A percentile compares a stretch with the other conserved stretches of the same genome.
phyloP scores from a whole-genome alignment of 35 echinoderm and acorn worm genomes.

The Holothuria glaberrima region DNA sequence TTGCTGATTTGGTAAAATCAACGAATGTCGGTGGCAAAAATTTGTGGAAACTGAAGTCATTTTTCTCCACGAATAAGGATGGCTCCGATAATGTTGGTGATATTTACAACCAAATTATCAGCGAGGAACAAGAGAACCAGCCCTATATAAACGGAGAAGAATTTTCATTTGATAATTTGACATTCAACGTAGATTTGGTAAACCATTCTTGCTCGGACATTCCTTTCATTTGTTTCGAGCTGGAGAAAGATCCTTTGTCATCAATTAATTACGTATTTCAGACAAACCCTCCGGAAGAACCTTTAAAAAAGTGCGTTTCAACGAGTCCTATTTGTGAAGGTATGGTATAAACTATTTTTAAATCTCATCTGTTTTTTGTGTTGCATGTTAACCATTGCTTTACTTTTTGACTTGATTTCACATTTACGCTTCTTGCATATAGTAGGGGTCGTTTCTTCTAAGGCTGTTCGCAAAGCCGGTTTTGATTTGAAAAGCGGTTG shows the following conservation, averaged over 20 bases:
- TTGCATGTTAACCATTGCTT: too few relatives aligned
- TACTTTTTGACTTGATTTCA: too few relatives aligned
- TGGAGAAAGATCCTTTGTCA: constrained; percentile 36
- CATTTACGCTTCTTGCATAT: too few relatives aligned
- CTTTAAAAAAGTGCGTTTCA: background rate
- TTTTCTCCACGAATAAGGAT: constrained; percentile 13
- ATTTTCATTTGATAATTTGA: constrained; percentile 6
- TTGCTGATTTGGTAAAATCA: constrained; percentile 26
- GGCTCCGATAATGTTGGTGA: constrained; percentile 10
- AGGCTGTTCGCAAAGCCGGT: too few relatives aligned
- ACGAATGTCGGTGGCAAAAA: constrained; percentile 37
- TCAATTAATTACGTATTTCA: constrained; percentile 20
- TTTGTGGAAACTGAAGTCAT: constrained; percentile 36
- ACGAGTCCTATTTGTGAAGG: constrained; percentile 21
- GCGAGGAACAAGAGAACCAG: constrained; percentile 16
- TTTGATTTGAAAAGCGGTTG: too few relatives aligned
- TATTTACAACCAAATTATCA: constrained; percentile 4
- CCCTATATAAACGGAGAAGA: constrained; percentile 11
- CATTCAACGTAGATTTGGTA: background rate
- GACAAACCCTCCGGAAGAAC: constrained; percentile 6
- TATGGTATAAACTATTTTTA: background rate
- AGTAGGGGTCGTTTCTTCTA: too few relatives aligned
- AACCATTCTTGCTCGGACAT: background rate
- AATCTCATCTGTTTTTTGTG: background rate
- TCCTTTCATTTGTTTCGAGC: constrained; percentile 20